Percentiles rank a stretch among this genome's conserved stretches.
Evolutionary conservation across 2,113 vertebrate genomes (phyloP).

Genomic region (Triplophysa siluroides): DNA sequence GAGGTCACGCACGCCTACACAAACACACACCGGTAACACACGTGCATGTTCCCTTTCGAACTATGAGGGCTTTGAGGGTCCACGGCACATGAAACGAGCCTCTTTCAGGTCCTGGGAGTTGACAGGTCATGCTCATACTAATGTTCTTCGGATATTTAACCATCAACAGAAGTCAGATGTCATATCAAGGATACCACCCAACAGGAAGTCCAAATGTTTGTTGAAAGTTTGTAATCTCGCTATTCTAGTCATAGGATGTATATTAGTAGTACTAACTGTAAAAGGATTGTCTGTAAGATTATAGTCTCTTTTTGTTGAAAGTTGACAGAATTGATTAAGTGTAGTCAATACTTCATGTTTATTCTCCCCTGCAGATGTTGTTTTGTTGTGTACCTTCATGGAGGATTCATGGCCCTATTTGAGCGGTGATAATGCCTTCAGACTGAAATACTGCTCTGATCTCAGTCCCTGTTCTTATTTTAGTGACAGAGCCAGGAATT

Average conservation of each 20-base stretch:
- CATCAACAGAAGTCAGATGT: neutral
- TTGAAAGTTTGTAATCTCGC: too few species aligned
- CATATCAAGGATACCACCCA: too few species aligned
- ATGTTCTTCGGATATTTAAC: neutral
- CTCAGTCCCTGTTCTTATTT: neutral
- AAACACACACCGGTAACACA: conserved; percentile 13
- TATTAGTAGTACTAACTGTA: too few species aligned
- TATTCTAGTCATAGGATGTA: too few species aligned
- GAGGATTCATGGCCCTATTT: neutral
- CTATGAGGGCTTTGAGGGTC: neutral
- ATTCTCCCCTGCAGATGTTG: too few species aligned
- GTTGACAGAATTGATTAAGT: too few species aligned
- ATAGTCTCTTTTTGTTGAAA: too few species aligned
- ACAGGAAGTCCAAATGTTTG: too few species aligned
- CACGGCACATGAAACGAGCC: neutral
- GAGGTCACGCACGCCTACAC: conserved; percentile 19
- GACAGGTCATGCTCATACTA: neutral
- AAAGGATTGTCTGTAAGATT: too few species aligned
- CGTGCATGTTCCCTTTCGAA: neutral
- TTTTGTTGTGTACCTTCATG: neutral
- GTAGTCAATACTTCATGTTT: too few species aligned
- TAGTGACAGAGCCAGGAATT: conserved; percentile 19
- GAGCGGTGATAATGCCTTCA: neutral
- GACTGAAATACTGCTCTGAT: conserved; percentile 2
- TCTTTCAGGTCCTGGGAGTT: conserved; percentile 17